These are phyloP conservation scores for Furcula furcula DNA, from an alignment of 2,888 invertebrate genomes.

Conservation along the genomic window DNA sequence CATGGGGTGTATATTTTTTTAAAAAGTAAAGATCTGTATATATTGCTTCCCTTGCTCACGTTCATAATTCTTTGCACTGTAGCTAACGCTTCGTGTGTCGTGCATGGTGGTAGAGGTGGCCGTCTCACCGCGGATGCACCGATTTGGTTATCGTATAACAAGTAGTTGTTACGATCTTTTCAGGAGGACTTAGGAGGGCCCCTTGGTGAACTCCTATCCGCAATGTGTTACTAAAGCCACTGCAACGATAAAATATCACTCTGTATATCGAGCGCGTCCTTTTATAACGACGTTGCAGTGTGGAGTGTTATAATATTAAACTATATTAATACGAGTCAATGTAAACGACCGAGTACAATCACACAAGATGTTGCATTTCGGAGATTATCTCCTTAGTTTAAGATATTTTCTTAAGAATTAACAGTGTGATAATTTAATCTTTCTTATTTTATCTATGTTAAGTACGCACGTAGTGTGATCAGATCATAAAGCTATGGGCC, in stretches of 20 bases:
- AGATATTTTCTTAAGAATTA: constrained; percentile 36
- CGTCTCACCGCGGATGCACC: constrained; percentile 16
- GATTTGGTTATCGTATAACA: constrained; percentile 51
- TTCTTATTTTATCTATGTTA: constrained; percentile 35
- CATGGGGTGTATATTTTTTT: constrained; percentile 54
- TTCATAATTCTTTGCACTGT: constrained; percentile 65
- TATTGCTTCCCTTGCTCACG: constrained; percentile 65
- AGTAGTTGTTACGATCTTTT: constrained; percentile 74
- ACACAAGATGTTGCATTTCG: constrained; percentile 51
- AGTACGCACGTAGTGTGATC: constrained; percentile 52
- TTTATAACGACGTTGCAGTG: constrained; percentile 46
- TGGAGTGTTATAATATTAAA: constrained; percentile 23
- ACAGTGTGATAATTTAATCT: constrained; percentile 23
- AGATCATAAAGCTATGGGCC: constrained; percentile 66
- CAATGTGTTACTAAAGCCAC: constrained; percentile 81
- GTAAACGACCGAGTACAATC: constrained; percentile 35
- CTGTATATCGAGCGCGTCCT: constrained; percentile 56
- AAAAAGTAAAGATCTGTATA: constrained; percentile 76
- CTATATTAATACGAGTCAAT: constrained; percentile 8
- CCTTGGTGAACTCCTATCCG: constrained; percentile 84
- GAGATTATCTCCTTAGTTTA: constrained; percentile 46
- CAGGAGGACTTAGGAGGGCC: constrained; percentile 86
- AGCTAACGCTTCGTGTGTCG: constrained; percentile 64
- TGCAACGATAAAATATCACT: constrained; percentile 47
- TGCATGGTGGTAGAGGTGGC: constrained; percentile 59